Base-by-base conservation (phyloP, 2,888 invertebrate genomes). In the Andrena praecox region DNA sequence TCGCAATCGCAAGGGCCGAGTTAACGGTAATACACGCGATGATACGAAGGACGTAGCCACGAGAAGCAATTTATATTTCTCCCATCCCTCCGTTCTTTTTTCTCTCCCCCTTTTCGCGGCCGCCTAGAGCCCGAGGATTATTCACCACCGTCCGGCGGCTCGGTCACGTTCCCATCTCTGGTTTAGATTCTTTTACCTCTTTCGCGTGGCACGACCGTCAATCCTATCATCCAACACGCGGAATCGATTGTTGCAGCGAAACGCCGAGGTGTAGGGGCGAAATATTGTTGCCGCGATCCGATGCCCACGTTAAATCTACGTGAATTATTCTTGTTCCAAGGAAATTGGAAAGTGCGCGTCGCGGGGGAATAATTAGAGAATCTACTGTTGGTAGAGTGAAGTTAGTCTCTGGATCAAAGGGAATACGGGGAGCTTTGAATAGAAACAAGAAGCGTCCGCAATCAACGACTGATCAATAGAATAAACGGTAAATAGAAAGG, bases 1-100 rank as follows among this genome's bases (percentile, higher is more conserved):
- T 71, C 80, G 83, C 70, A 69, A 80, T 85, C 76, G 84, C 87
- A 87, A 87, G 87, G 85, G 85, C 82, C 84, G 84, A 80, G 79
- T 73, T 87, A 87, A 87, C 87, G 87, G 87, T 87, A 87, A 82
- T 68, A 80, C 56, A 56, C 78, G 59, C 80, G 77, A 64, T 85
- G 78, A 84, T 85, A 82, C 71, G 85, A 87, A 84, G 84, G 87
- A 87, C 85, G 85, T 69, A 60, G 76, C 74, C 78, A 54, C 77
- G 81, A 79, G 81, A 82, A 80, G 70, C 73, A 78, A 82, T 87
- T 83, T 77, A 77, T 85, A 79, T 74, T 16, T 76, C 79, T 79
- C 60, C 62, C 50, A 68, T 76, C 70, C 69, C 62, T 56, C 7
- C 31, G 24, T 52, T 29, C 20, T 29, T 42, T 7, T 27, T 52